Conservation (phyloP, 2,797 vertebrate species). For the Morus bassanus region DNA sequence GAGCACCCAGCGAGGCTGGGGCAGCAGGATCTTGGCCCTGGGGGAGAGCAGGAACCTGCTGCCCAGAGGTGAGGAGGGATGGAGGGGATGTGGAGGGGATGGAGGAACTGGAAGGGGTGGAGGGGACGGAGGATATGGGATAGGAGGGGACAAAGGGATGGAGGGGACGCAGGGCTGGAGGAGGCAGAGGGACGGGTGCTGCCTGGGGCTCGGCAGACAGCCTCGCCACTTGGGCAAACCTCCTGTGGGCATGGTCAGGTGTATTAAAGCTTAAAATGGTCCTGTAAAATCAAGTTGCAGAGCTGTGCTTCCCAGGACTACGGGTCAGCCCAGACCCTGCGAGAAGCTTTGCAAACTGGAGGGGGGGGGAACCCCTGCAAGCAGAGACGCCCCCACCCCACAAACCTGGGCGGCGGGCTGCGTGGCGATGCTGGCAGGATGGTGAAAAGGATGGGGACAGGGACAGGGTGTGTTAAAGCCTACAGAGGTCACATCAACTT, state of each 20-base stretch:
- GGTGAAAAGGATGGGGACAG: background rate
- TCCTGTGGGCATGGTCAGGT: background rate
- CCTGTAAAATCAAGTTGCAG: background rate
- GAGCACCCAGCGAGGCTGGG: accelerated
- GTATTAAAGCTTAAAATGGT: background rate
- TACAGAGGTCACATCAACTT: background rate
- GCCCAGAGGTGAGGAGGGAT: background rate
- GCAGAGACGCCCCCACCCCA: too few relatives aligned
- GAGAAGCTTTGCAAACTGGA: background rate
- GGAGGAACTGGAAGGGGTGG: background rate
- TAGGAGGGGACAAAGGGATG: background rate
- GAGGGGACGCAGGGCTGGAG: too few relatives aligned
- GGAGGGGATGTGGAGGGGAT: background rate
- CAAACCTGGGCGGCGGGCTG: background rate
- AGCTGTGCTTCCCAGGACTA: background rate
- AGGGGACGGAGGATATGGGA: background rate
- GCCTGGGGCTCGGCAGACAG: background rate
- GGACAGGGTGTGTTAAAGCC: background rate
- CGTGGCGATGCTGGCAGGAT: background rate
- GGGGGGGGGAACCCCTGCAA: background rate
- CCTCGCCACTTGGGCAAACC: background rate
- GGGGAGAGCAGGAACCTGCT: background rate
- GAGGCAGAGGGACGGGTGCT: background rate
- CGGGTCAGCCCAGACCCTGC: background rate
- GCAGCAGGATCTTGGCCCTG: background rate